A percentile compares a stretch with the other conserved stretches of the same genome.
Evolutionary conservation across 2,888 invertebrate genomes (phyloP).

Genomic region (Tetheella fluctuosa): DNA sequence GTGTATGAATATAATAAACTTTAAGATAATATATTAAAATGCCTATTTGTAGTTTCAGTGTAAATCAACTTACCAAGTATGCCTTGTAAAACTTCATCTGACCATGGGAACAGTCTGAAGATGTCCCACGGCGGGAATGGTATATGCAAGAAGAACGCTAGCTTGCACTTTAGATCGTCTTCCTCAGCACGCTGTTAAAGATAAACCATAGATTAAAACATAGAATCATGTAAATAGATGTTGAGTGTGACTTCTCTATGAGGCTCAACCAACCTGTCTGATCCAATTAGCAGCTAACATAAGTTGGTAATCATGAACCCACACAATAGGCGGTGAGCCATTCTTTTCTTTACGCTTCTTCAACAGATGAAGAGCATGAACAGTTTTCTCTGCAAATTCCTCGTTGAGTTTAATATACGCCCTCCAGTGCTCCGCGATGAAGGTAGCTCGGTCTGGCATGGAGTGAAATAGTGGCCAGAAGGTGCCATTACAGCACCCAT

Average conservation of each 20-base stretch:
- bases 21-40: background rate
- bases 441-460: conserved; percentile 94
- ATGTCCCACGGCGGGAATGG: conserved; percentile 98
- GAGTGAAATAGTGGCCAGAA: conserved; percentile 97
- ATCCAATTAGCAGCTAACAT: conserved; percentile 97
- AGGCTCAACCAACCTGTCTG: conserved; percentile 84
- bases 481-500: conserved; percentile 95
- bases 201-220: conserved; percentile 22
- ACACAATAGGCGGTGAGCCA: conserved; percentile 89
- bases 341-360: conserved; percentile 76
- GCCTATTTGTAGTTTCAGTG: background rate
- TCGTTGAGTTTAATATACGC: conserved; percentile 92
- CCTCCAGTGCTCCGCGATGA: conserved; percentile 92
- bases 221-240: background rate
- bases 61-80: conserved; percentile 86
- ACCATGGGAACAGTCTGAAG: conserved; percentile 95
- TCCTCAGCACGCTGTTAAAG: conserved; percentile 88
- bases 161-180: conserved; percentile 89
- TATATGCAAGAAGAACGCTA: conserved; percentile 97
- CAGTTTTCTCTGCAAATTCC: conserved; percentile 91
- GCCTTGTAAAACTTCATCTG: conserved; percentile 96
- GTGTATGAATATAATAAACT: conserved; percentile 27
- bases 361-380: conserved; percentile 86
- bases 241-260: background rate
- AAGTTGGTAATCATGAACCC: conserved; percentile 97